phyloP scores from a whole-genome alignment of 2,797 vertebrate species.

The Ara ararauna region DNA sequence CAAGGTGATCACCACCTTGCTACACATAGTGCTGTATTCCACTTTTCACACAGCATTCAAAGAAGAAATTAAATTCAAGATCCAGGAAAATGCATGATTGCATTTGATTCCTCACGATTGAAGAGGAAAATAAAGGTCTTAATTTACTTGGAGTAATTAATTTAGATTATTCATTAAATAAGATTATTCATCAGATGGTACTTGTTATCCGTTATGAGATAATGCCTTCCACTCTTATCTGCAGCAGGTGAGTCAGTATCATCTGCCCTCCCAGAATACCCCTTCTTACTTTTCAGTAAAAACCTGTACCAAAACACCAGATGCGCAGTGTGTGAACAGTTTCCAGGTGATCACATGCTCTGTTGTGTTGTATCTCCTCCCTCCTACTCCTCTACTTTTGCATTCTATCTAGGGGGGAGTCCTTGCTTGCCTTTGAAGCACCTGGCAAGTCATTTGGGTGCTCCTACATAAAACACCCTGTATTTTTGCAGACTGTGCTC shows the following conservation, averaged over 20 bases:
- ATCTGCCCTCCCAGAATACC: neutral
- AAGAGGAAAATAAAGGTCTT: neutral
- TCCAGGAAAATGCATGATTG: neutral
- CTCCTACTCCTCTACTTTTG: neutral
- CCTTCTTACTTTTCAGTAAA: neutral
- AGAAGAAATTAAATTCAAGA: neutral
- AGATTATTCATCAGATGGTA: neutral
- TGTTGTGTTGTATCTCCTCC: neutral
- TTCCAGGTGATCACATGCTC: neutral
- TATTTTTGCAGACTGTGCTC: slow-evolving; percentile 6
- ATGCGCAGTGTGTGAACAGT: neutral
- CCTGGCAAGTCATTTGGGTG: neutral
- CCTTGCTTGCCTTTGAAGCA: slow-evolving; percentile 15
- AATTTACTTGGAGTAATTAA: neutral
- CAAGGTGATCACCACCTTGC: neutral
- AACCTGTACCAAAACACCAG: neutral
- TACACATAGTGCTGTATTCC: neutral
- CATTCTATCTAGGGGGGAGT: neutral
- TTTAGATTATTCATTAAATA: neutral
- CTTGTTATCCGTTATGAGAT: neutral
- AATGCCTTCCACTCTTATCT: neutral
- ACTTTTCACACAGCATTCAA: neutral
- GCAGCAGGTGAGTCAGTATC: neutral
- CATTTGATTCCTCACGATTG: neutral
- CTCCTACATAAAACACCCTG: neutral